phyloP scores from a whole-genome alignment of 1,140 invertebrate genomes.

The Tenebrio molitor region DNA sequence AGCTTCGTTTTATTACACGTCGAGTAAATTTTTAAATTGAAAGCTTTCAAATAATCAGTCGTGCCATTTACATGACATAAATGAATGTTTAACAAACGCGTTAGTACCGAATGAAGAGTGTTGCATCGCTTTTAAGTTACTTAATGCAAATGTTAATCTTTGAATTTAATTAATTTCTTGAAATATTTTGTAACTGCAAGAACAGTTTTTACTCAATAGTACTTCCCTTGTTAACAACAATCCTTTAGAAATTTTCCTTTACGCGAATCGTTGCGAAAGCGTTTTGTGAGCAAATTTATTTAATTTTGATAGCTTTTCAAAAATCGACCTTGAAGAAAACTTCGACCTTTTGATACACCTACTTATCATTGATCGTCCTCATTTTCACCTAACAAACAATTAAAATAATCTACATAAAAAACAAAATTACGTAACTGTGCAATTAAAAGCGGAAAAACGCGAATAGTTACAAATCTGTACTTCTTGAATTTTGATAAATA shows the following conservation, averaged over 20 bases:
- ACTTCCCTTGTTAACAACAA: background rate
- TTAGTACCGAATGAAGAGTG: no score
- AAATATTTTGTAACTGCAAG: background rate
- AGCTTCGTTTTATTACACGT: no score
- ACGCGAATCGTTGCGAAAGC: background rate
- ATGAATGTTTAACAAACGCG: background rate
- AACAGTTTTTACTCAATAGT: background rate
- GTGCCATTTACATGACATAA: constrained; percentile 2
- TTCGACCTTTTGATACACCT: no score
- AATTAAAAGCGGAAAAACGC: no score
- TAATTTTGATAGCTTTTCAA: background rate
- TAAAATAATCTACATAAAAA: background rate
- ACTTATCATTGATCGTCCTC: no score
- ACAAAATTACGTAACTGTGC: no score
- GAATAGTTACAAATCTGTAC: no score
- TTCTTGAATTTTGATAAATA: no score
- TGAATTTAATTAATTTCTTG: no score
- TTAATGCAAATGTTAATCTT: no score
- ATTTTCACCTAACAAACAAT: background rate
- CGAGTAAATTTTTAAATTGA: background rate
- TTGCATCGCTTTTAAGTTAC: no score
- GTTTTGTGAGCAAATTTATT: constrained; percentile 15
- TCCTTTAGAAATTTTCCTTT: background rate
- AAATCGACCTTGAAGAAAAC: constrained; percentile 1
- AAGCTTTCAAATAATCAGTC: background rate